A percentile compares a stretch with the other conserved stretches of the same genome.
Evolutionary conservation across 2,888 invertebrate species (phyloP).

Genomic region (Dromius quadrimaculatus): DNA sequence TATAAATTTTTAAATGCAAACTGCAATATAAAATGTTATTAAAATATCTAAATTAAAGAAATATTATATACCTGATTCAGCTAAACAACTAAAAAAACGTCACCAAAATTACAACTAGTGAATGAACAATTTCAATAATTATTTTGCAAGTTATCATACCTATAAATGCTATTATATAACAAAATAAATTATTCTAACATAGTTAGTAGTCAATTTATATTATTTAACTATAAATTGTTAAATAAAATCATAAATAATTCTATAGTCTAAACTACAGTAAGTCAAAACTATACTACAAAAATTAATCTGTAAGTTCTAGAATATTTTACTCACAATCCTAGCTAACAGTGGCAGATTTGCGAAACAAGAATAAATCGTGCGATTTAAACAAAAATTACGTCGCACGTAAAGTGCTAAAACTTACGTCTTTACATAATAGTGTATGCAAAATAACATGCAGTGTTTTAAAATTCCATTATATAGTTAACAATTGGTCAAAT

Average conservation of each 20-base stretch:
- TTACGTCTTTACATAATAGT: slow-evolving; percentile 9
- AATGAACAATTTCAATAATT: slow-evolving; percentile 16
- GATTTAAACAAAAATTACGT: slow-evolving; percentile 41
- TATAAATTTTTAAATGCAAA: slow-evolving; percentile 51
- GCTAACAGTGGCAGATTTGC: slow-evolving; percentile 45
- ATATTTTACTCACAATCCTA: slow-evolving; percentile 39
- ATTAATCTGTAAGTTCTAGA: slow-evolving; percentile 38
- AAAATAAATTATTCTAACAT: slow-evolving; percentile 41
- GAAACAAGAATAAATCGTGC: slow-evolving; percentile 37
- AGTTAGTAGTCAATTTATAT: slow-evolving; percentile 44
- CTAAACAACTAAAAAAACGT: slow-evolving; percentile 44
- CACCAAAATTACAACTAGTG: slow-evolving; percentile 35
- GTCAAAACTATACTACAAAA: slow-evolving; percentile 46
- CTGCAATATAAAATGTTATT: slow-evolving; percentile 52
- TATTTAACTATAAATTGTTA: slow-evolving; percentile 40
- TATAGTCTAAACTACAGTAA: slow-evolving; percentile 42
- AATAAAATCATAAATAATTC: slow-evolving; percentile 45
- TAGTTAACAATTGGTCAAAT: slow-evolving; percentile 26
- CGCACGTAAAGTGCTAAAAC: slow-evolving; percentile 23
- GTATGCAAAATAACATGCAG: slow-evolving; percentile 39
- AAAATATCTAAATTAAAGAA: slow-evolving; percentile 49
- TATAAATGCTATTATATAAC: slow-evolving; percentile 44
- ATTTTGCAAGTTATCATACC: slow-evolving; percentile 22
- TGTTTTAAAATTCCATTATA: slow-evolving; percentile 35
- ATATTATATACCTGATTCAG: slow-evolving; percentile 35